Percentiles rank a stretch among this genome's conserved stretches.
These are phyloP conservation scores for Eremobia ochroleuca DNA, from an alignment of 2,888 invertebrate genomes.

Conservation along the genomic window DNA sequence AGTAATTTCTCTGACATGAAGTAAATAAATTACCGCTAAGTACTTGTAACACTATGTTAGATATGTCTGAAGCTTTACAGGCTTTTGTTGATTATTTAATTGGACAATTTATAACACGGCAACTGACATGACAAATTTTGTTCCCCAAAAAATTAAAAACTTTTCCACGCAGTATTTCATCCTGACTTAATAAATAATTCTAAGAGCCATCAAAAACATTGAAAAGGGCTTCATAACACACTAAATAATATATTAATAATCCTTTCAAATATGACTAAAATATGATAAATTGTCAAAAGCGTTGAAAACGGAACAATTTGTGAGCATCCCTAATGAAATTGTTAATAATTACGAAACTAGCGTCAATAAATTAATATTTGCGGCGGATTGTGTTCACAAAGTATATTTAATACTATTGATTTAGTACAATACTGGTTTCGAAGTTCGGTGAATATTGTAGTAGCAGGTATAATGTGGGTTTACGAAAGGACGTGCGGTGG, in stretches of 20 bases:
- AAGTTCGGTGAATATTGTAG: conserved; percentile 33
- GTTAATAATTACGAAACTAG: conserved; percentile 38
- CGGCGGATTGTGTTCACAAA: conserved; percentile 35
- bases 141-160: conserved; percentile 8
- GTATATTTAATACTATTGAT: conserved; percentile 50
- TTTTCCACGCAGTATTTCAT: conserved; percentile 14
- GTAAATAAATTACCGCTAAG: background rate
- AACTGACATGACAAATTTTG: background rate
- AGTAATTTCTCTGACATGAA: background rate
- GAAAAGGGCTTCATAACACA: background rate
- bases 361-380: conserved; percentile 51
- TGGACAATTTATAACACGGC: conserved; percentile 11
- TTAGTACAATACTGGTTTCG: conserved; percentile 32
- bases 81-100: conserved; percentile 11
- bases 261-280: conserved; percentile 4
- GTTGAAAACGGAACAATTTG: conserved; percentile 31
- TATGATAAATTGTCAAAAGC: conserved; percentile 7
- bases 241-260: background rate
- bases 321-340: conserved; percentile 19
- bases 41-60: background rate
- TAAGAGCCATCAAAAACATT: conserved; percentile 6
- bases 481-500: background rate
- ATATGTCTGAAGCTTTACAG: background rate
- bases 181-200: conserved; percentile 21
- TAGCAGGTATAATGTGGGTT: conserved; percentile 7